These are phyloP conservation scores for Antechinus stuartii DNA, from an alignment of 2,113 vertebrate species.

Conservation along the genomic window DNA sequence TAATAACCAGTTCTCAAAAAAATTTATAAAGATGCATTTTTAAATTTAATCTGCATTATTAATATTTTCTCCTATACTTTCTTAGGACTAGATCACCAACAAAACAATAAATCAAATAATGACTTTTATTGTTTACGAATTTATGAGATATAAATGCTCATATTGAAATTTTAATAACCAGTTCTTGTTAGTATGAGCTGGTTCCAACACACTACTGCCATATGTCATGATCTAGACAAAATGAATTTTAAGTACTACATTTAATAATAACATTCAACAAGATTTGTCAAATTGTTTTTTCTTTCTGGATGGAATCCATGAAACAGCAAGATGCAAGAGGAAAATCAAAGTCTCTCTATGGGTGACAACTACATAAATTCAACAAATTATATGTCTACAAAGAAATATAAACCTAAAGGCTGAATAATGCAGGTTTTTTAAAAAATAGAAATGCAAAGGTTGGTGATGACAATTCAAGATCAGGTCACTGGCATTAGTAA, in stretches of 20 bases:
- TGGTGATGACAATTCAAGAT: neutral
- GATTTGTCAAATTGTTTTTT: neutral
- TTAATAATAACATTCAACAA: neutral
- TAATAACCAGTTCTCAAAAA: neutral
- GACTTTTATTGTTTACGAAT: neutral
- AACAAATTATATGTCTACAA: neutral
- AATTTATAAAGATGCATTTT: neutral
- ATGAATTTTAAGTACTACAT: neutral
- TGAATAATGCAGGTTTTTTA: neutral
- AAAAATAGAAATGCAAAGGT: neutral
- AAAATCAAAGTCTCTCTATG: neutral
- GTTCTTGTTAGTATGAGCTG: neutral
- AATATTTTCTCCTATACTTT: neutral
- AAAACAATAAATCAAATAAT: neutral
- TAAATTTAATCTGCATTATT: neutral
- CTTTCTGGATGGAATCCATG: neutral
- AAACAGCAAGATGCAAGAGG: neutral
- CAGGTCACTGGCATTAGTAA: neutral
- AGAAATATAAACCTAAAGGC: neutral
- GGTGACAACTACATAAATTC: neutral
- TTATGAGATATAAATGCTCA: neutral
- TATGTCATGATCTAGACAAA: neutral
- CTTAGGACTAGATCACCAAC: neutral
- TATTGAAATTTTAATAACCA: neutral
- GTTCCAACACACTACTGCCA: neutral